These are phyloP conservation scores for Cyrtonyx montezumae DNA, from an alignment of 2,113 vertebrate species.

Conservation along the genomic window DNA sequence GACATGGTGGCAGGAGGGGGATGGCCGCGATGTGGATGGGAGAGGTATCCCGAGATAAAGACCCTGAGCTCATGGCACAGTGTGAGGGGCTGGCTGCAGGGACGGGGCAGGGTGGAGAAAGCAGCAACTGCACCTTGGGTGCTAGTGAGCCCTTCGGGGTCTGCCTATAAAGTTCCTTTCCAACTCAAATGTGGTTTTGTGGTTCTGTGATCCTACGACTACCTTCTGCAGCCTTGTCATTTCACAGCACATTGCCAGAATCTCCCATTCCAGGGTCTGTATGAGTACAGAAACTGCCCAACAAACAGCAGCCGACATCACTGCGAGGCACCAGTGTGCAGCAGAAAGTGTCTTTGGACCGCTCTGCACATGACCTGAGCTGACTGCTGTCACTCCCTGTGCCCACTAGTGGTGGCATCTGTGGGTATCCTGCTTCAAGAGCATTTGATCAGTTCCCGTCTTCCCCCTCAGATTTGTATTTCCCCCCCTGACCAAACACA, in stretches of 20 bases:
- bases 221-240: neutral
- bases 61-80: neutral
- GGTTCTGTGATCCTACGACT: neutral
- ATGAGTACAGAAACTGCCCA: neutral
- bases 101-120: neutral
- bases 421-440: neutral
- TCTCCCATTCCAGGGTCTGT: neutral
- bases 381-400: fast-evolving
- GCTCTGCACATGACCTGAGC: neutral
- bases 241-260: neutral
- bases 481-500: neutral
- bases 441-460: neutral
- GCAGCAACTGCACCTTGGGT: neutral
- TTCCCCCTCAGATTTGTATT: neutral
- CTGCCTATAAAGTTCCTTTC: neutral
- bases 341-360: neutral
- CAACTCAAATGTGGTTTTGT: too few species aligned
- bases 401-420: neutral
- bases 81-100: neutral
- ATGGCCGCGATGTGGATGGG: neutral
- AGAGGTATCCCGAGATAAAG: conserved; percentile 5
- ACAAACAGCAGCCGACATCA: too few species aligned
- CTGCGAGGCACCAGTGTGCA: neutral
- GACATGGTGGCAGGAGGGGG: conserved; percentile 63
- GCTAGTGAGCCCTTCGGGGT: neutral